Conservation (phyloP, 2,113 vertebrate species). For the Menidia beryllina region DNA sequence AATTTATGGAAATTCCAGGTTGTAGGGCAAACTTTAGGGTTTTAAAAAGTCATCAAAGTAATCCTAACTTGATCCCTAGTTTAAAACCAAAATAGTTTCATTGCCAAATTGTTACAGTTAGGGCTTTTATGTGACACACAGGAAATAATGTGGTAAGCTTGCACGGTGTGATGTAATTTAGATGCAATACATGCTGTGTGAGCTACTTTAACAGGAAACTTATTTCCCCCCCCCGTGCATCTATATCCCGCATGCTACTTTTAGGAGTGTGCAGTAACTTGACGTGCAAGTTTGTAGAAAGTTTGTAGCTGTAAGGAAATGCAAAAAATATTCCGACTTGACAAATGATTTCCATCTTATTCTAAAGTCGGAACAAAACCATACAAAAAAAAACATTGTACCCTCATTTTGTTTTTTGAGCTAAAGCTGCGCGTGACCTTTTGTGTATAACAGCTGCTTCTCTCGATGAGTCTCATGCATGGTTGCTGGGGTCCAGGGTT, state of each 20-base stretch:
- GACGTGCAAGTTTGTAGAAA: background rate
- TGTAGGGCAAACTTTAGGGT: background rate
- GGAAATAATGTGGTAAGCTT: slow-evolving; percentile 43
- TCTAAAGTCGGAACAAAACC: too few relatives aligned
- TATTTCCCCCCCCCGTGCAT: slow-evolving; percentile 46
- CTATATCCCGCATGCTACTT: slow-evolving; percentile 7
- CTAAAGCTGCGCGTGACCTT: too few relatives aligned
- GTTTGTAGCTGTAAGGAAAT: background rate
- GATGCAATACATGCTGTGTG: slow-evolving; percentile 51
- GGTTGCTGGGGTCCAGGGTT: background rate
- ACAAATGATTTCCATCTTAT: too few relatives aligned
- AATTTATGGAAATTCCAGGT: slow-evolving; percentile 12
- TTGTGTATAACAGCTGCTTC: too few relatives aligned
- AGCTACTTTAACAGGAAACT: slow-evolving; percentile 39
- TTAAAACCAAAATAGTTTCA: slow-evolving; percentile 30
- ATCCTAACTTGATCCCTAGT: slow-evolving; percentile 14
- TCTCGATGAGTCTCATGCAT: background rate
- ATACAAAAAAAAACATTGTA: too few relatives aligned
- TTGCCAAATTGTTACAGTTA: slow-evolving; percentile 28
- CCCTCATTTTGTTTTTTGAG: too few relatives aligned
- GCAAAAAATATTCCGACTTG: too few relatives aligned
- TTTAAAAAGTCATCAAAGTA: slow-evolving; percentile 27
- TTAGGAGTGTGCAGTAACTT: slow-evolving; percentile 9
- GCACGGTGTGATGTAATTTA: slow-evolving; percentile 60
- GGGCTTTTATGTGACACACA: slow-evolving; percentile 39